Evolutionary conservation across 92 coral and sea anemone species (phyloP), one percentile per base, ranked within the genome.

Genomic region (Muricea muricata): DNA sequence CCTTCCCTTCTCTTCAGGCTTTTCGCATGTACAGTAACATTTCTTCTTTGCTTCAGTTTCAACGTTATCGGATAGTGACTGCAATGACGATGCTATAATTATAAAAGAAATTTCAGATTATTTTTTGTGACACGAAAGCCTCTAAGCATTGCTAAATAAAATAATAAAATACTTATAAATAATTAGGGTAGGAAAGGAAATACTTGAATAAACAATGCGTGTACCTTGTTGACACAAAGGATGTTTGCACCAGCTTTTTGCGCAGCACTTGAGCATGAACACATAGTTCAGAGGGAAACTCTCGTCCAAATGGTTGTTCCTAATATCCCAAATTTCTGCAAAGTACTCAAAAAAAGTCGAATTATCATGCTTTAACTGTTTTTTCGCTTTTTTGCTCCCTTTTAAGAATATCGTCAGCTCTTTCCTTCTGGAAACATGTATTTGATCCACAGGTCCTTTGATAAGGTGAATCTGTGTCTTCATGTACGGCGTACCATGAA

Each of bases 181-280:
- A 6, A 33, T 25, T 5, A 9, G 14, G 3, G 7, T 3, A 7
- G n/a, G 28, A 20, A 60, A 10, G 20, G 13, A 2, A 30, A 30
- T 29, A 52, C 20, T 15, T 52, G 23, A 17, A 5, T 25, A 60
- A 20, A 9, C 25, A 32, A 63, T 31, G 25, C 4, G 21, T 45
- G 46, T 75, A 75, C 81, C 81, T 46, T 75, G 28, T 26, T 6
- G 28, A 35, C 89, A 68, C 55, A 79, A 78, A 17, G 89, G 89
- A 52, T 86, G 85, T 41, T 77, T 85, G 50, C 92, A 76, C 13
- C 88, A 81, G 9, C 68, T 80, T 48, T 45, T 77, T 8, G 86
- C 88, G 60, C 92, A 84, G 13, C 92, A 88, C 55, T 79, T 69
- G 81, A 84, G 65, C 72, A 83, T n/a, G 58, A 88, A 88, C 0